These are phyloP conservation scores for Cephus nigrinus DNA, from an alignment of 2,888 invertebrate genomes.

Conservation along the genomic window DNA sequence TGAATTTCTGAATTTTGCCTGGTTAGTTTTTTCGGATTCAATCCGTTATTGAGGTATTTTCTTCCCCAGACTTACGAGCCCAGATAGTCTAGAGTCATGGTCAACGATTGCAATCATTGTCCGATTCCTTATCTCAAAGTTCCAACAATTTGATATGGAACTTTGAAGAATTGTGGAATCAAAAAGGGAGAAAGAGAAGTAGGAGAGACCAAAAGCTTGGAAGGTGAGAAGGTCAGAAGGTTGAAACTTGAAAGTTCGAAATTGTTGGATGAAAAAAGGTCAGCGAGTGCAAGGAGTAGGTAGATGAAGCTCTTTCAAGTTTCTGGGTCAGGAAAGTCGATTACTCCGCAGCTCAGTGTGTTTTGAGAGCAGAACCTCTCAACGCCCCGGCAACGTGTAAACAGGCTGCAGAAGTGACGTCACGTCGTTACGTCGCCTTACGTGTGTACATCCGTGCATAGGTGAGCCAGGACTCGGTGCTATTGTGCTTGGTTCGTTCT, in stretches of 20 bases:
- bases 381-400: constrained; percentile 46
- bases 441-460: no score
- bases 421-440: background rate
- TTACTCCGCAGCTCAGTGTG: constrained; percentile 38
- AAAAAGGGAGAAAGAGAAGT: background rate
- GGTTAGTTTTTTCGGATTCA: no score
- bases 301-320: constrained; percentile 9
- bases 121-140: no score
- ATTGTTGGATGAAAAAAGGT: background rate
- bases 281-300: background rate
- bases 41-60: no score
- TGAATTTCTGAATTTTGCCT: no score
- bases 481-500: no score
- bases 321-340: constrained; percentile 37
- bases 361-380: constrained; percentile 39
- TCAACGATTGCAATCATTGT: no score
- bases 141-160: constrained; percentile 25
- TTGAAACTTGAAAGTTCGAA: constrained; percentile 6
- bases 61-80: no score
- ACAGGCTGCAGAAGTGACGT: constrained; percentile 29
- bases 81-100: no score
- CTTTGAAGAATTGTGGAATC: constrained; percentile 41
- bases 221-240: background rate
- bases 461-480: no score
- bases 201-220: constrained; percentile 13